phyloP scores from a whole-genome alignment of 2,888 invertebrate genomes.

The Drosophila subquinaria region DNA sequence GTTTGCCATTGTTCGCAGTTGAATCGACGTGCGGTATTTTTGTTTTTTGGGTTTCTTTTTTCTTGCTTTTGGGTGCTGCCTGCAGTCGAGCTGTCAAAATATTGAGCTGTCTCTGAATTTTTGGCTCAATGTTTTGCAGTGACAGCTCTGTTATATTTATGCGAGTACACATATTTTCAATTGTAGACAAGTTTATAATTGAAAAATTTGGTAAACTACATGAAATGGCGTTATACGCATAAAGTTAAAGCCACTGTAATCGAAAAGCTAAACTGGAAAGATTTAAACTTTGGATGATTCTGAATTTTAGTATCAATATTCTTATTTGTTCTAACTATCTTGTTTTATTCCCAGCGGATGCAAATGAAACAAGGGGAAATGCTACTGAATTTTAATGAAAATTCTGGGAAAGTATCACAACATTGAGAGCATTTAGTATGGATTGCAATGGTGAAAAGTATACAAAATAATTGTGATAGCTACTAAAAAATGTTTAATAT shows the following conservation, averaged over 20 bases:
- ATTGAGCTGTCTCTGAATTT: constrained; percentile 74
- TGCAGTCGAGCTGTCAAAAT: constrained; percentile 71
- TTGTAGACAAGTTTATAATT: constrained; percentile 49
- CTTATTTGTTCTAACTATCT: background rate
- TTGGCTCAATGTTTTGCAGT: constrained; percentile 50
- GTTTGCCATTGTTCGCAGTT: constrained; percentile 75
- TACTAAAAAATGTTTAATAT: background rate
- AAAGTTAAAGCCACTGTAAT: background rate
- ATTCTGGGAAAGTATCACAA: background rate
- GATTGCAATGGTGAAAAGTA: background rate
- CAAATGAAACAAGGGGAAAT: background rate
- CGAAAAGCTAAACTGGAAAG: background rate
- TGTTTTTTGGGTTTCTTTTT: constrained; percentile 6
- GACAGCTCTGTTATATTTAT: constrained; percentile 46
- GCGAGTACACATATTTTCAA: constrained; percentile 43
- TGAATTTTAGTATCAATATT: background rate
- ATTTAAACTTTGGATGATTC: background rate
- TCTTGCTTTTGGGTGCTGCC: constrained; percentile 35
- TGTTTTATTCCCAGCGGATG: background rate
- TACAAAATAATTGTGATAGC: background rate
- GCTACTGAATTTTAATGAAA: background rate
- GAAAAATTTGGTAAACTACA: constrained; percentile 28
- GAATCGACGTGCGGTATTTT: constrained; percentile 37
- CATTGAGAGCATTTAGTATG: background rate
- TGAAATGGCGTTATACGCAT: background rate